A percentile compares a stretch with the other conserved stretches of the same genome.
Evolutionary conservation across 1,140 invertebrate genomes (phyloP).

Genomic region (Procambarus clarkii): DNA sequence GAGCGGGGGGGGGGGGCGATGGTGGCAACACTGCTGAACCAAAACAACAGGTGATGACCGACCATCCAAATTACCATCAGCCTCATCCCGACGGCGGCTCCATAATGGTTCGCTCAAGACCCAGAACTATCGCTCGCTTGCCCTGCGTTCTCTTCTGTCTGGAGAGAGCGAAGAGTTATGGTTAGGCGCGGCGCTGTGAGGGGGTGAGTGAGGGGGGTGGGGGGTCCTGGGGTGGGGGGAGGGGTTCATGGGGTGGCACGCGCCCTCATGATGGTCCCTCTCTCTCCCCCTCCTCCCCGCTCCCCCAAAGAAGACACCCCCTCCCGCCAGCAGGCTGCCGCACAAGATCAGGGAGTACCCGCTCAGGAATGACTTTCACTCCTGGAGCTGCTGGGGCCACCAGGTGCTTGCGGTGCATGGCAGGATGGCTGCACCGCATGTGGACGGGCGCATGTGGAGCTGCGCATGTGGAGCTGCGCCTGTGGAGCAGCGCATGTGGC

Average conservation of each 20-base stretch:
- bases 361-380: slow-evolving; percentile 25
- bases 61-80: slow-evolving; percentile 37
- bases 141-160: too few species aligned
- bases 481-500: too few species aligned
- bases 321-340: slow-evolving; percentile 25
- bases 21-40: slow-evolving; percentile 8
- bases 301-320: background rate
- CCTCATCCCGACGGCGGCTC: background rate
- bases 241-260: slow-evolving; percentile 17
- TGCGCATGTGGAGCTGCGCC: too few species aligned
- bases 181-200: background rate
- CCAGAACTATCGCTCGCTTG: background rate
- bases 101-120: background rate
- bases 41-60: slow-evolving; percentile 52
- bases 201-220: too few species aligned
- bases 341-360: slow-evolving; percentile 42
- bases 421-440: too few species aligned
- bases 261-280: slow-evolving; percentile 36
- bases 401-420: slow-evolving; percentile 13
- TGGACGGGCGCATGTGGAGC: background rate
- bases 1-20: background rate
- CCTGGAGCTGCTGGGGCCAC: background rate
- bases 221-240: background rate
- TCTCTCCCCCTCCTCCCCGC: background rate
- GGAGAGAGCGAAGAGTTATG: background rate